Evolutionary conservation across 2,797 vertebrate species (phyloP), one percentile per base, ranked within the genome.

Genomic region (Helostoma temminkii): DNA sequence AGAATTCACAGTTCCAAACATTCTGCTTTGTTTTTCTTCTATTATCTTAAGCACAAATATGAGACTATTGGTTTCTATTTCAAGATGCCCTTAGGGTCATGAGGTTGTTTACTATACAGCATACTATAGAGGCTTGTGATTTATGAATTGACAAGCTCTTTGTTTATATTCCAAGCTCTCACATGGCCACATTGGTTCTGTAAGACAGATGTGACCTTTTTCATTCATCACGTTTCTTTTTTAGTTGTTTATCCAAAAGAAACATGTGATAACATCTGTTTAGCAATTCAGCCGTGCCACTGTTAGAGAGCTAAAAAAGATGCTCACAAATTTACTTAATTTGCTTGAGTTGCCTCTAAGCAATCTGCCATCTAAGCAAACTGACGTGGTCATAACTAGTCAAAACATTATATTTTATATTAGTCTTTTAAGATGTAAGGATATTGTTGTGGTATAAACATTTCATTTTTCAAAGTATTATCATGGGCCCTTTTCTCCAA

Each of bases 111-210:
- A 70, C 74, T 70, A 59, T 52, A 49, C 55, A 49, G 45, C 37
- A 45, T 43, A 49, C 68, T 79, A 52, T 49, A 52, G 76, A 67
- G 63, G 37, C 26, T 52, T 48, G 65, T 74, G 48, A 52, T 74
- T 72, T 45, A 63, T 66, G 56, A 72, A 37, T 68, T 88, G 74
- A 65, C 74, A 81, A 43, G 14, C 19, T 41, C 30, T 66, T 48
- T 82, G 67, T 83, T 82, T 84, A 66, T 55, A n/a, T 55, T 77
- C 18, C 22, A n/a, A 19, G 36, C 34, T 62, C 56, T 82, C 55
- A 32, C 6, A 30, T 62, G 50, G 24, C 50, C 10, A 5, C 22
- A 19, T 50, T 71, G 21, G 43, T 59, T 58, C n/a, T 64, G 30
- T 67, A 43, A 74, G 34, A 55, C 65, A 69, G 56, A 80, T 76